A percentile compares a stretch with the other conserved stretches of the same genome.
Conservation (phyloP, 2,888 invertebrate species). For the Nematopogon swammerdamellus region DNA sequence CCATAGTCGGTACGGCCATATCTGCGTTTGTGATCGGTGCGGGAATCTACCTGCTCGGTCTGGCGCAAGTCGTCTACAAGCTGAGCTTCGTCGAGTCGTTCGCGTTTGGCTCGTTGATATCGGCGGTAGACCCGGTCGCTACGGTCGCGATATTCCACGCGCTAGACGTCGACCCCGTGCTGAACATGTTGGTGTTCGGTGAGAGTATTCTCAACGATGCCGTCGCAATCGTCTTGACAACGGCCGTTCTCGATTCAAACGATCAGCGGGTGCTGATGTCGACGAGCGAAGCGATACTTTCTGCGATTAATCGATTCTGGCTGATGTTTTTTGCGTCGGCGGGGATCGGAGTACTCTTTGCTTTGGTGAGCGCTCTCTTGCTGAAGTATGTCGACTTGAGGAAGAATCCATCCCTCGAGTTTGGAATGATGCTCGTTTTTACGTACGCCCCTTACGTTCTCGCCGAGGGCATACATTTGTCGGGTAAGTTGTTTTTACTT, state of each 20-base stretch:
- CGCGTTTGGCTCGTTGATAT: conserved; percentile 97
- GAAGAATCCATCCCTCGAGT: conserved; percentile 96
- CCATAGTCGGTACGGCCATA: conserved; percentile 95
- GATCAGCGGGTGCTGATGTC: conserved; percentile 56
- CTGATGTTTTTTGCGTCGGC: conserved; percentile 99
- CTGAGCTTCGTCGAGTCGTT: conserved; percentile 95
- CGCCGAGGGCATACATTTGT: conserved; percentile 93
- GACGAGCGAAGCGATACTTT: conserved; percentile 80
- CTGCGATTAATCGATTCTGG: conserved; percentile 87
- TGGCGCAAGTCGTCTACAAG: conserved; percentile 88
- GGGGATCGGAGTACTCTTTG: conserved; percentile 93
- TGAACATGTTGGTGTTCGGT: conserved; percentile 99
- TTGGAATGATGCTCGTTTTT: conserved; percentile 97
- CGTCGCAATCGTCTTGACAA: conserved; percentile 95
- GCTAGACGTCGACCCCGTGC: conserved; percentile 91
- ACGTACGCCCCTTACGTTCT: conserved; percentile 98
- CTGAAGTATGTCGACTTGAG: conserved; percentile 94
- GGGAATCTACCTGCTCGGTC: conserved; percentile 90
- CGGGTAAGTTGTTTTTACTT: conserved; percentile 55
- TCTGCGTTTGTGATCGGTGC: conserved; percentile 97
- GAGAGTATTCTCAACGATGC: conserved; percentile 96
- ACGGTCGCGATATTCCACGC: conserved; percentile 99
- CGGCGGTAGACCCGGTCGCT: conserved; percentile 98
- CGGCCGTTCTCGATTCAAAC: conserved; percentile 72
- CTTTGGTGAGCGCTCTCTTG: conserved; percentile 86